Percentiles rank a stretch among this genome's conserved stretches.
These are phyloP conservation scores for Hymenochirus boettgeri DNA, from an alignment of 2,113 vertebrate species.

Conservation along the genomic window DNA sequence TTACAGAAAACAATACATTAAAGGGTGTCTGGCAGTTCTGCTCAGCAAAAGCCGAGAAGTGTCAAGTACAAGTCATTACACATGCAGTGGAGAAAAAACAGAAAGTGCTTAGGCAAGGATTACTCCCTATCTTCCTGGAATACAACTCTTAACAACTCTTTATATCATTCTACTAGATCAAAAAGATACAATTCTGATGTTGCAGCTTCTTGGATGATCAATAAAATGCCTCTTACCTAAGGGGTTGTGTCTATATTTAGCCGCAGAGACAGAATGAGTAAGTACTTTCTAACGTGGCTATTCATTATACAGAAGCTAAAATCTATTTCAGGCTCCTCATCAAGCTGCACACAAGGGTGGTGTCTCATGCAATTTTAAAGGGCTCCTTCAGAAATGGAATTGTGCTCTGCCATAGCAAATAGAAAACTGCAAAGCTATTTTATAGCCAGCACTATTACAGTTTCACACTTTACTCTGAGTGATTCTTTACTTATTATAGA, in stretches of 20 bases:
- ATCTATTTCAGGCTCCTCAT: constrained; percentile 55
- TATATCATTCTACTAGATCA: constrained; percentile 27
- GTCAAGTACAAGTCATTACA: background rate
- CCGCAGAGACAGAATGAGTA: constrained; percentile 50
- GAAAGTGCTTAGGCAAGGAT: constrained; percentile 6
- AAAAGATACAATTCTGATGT: background rate
- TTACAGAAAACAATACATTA: too few relatives aligned
- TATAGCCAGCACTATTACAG: constrained; percentile 91
- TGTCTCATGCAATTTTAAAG: constrained; percentile 51
- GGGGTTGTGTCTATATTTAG: constrained; percentile 54
- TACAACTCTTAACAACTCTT: constrained; percentile 3
- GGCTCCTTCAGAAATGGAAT: constrained; percentile 52
- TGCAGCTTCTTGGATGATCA: constrained; percentile 41
- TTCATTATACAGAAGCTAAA: constrained; percentile 55
- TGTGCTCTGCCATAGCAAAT: constrained; percentile 46
- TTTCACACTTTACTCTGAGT: constrained; percentile 85
- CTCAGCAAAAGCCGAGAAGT: background rate
- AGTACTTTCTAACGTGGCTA: constrained; percentile 50
- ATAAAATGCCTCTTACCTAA: constrained; percentile 50
- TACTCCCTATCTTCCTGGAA: background rate
- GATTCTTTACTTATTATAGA: background rate
- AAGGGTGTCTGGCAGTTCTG: too few relatives aligned
- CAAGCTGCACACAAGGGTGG: background rate
- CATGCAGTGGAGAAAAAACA: background rate
- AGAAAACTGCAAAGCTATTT: constrained; percentile 54